Base-by-base conservation (phyloP, 2,888 invertebrate species). In the Nasonia oneida region DNA sequence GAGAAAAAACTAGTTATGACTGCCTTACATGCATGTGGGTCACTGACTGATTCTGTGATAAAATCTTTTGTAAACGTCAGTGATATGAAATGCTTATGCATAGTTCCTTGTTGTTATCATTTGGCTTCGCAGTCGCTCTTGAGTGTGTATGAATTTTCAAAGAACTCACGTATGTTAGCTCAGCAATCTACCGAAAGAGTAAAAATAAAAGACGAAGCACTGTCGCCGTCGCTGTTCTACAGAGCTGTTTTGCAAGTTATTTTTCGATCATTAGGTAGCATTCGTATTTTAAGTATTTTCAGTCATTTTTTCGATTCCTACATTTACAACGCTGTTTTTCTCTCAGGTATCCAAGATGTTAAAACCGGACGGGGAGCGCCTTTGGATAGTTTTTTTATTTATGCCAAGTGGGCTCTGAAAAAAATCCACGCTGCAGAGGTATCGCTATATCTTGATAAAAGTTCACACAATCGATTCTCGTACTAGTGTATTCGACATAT, bases 61-160 rank as follows among this genome's bases (percentile, higher is more conserved):
- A 95, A 95, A 87, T 94, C 97, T 18, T 98, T 97, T 91, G 91
- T 94, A 4, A 89, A 93, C 0, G 95, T 95, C 85, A 84, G 94
- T 0, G 91, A 94, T 42, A 94, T 96, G 0, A 94, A 94, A 85
- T 94, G 95, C 0, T 91, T 98, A 0, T 96, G 97, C 90, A 97
- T 96, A 91, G 97, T 98, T 61, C 97, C 98, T 0, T 99, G 98
- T 92, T 98, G 98, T 92, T 98, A 98, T 94, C 97, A 98, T 93
- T 94, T 98, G 33, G 95, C 94, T 0, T 97, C 97, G 90, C 92
- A 94, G 87, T 94, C 89, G 29, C 88, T 93, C 14, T 89, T 88
- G 39, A 83, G 86, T 64, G 53, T 57, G 23, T 89, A 88, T 39
- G 88, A 86, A 75, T 91, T 93, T 82, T 89, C 91, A 50, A 92